Conservation (phyloP, 2,113 vertebrate genomes). For the Urocolius indicus region DNA sequence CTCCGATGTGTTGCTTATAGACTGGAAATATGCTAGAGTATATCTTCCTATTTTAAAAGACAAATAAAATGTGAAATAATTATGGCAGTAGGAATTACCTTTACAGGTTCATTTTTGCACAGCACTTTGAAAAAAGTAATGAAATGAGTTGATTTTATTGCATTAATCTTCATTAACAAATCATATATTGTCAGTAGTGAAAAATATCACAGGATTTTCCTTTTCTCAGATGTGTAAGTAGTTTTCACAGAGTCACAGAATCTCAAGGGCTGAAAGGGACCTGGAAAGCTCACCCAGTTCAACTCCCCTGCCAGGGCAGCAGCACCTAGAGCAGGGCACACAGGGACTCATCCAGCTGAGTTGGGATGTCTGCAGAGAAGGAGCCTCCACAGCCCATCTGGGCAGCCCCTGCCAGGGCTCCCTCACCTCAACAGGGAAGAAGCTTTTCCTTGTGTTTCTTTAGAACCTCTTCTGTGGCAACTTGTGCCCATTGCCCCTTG, state of each 20-base stretch:
- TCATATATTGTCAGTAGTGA: not conserved
- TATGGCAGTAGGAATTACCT: not conserved
- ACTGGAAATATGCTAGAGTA: not conserved
- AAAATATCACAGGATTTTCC: not conserved
- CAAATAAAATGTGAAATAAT: not conserved
- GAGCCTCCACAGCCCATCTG: too few relatives aligned
- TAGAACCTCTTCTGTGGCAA: too few relatives aligned
- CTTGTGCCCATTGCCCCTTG: too few relatives aligned
- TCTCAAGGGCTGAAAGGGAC: too few relatives aligned
- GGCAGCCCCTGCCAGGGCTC: too few relatives aligned
- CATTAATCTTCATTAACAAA: not conserved
- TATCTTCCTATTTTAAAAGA: not conserved
- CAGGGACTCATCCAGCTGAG: too few relatives aligned
- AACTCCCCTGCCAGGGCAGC: too few relatives aligned
- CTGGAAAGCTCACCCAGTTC: too few relatives aligned
- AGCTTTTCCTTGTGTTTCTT: too few relatives aligned
- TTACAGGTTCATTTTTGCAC: not conserved
- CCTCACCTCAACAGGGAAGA: too few relatives aligned
- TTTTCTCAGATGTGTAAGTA: not conserved
- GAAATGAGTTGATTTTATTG: not conserved
- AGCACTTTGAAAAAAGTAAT: not conserved
- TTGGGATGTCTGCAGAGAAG: too few relatives aligned
- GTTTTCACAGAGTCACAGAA: not conserved
- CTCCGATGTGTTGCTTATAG: not conserved
- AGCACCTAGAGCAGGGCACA: too few relatives aligned